These are phyloP conservation scores for Cinclus cinclus DNA, from an alignment of 2,113 vertebrate genomes.

Conservation along the genomic window DNA sequence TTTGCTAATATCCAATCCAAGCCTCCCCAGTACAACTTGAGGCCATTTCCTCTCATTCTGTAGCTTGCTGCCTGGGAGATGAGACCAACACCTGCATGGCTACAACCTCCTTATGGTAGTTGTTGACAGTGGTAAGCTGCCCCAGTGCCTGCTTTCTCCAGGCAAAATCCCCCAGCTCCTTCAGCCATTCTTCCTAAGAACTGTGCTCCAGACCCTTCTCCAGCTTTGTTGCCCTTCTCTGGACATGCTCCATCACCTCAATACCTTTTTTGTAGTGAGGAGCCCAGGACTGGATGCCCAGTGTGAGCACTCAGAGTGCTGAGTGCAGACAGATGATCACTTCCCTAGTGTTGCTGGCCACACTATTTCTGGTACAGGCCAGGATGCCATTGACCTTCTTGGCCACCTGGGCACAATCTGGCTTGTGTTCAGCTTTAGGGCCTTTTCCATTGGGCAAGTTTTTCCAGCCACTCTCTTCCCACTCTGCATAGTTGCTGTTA, in stretches of 20 bases:
- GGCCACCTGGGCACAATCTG: not conserved
- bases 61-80: not conserved
- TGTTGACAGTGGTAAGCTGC: not conserved
- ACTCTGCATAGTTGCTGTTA: not conserved
- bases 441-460: not conserved
- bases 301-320: rapidly evolving
- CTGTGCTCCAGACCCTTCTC: not conserved
- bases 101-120: not conserved
- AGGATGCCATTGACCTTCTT: not conserved
- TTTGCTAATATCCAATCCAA: not conserved
- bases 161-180: not conserved
- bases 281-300: not conserved
- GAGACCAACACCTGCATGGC: not conserved
- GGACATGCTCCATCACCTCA: not conserved
- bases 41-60: not conserved
- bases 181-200: not conserved
- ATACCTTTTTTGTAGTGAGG: not conserved
- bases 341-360: not conserved
- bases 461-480: not conserved
- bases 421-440: not conserved
- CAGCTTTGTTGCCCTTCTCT: not conserved
- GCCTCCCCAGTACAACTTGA: not conserved
- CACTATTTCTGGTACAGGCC: not conserved
- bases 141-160: not conserved
- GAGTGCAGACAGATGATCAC: rapidly evolving